Evolutionary conservation across 92 coral and sea anemone species (phyloP), one percentile per base, ranked within the genome.

Genomic region (Siderastrea siderea): DNA sequence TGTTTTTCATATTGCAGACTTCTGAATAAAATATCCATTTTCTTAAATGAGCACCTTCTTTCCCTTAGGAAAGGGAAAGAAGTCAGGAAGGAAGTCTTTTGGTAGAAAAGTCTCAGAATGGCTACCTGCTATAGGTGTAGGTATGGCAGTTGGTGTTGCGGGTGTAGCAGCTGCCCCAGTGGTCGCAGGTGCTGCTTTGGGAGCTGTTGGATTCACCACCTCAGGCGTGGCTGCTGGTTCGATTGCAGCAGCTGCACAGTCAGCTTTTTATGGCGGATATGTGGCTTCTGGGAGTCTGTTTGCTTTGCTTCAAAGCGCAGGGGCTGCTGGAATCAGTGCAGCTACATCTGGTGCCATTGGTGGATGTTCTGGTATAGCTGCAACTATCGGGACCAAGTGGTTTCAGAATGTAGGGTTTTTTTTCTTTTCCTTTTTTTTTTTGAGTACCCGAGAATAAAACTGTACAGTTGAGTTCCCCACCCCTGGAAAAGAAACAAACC

Each of bases 161-260:
- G 87, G 83, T 2, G 78, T 75, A n/a, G 73, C 59, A 58, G 92
- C 71, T 8, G 92, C 92, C 15, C 92, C 92, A 1, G 66, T n/a
- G 26, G 77, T 55, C 6, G 84, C 84, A 47, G 77, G 68, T 16
- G 92, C 79, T 71, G 79, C 72, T 26, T 81, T 89, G 61, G 83
- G 77, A 19, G 92, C 79, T 45, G 72, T 52, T 49, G 87, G 87
- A 17, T 83, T 83, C 53, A 58, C 72, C 10, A 71, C 80, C 19
- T 68, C 70, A 58, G 87, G 87, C 15, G 80, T 83, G 3, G 80
- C 63, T 4, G 80, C 71, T 72, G 87, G 87, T 9, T 83, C 87
- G 46, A 44, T 74, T 13, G 80, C 87, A 62, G 87, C 87, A 2
- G 47, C 45, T 16, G 74, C 62, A 1, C 79, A 72, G 72, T 83